These are phyloP conservation scores for Tiaroga cobitis DNA, from an alignment of 2,797 vertebrate species.

Conservation along the genomic window DNA sequence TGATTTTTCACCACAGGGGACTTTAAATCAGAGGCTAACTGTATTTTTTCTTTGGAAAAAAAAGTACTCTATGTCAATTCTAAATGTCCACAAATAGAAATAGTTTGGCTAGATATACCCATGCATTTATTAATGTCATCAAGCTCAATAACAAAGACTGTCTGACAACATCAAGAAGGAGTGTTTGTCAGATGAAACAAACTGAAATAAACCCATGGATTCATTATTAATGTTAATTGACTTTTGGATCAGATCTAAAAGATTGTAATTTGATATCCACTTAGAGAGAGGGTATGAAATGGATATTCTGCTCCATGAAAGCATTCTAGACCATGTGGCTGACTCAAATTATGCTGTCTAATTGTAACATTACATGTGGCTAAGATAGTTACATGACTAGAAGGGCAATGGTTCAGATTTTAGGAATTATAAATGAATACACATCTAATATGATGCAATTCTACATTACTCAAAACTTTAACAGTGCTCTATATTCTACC, in stretches of 20 bases:
- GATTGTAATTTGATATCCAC: slow-evolving; percentile 77
- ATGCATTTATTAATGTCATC: no score
- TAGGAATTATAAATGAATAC: not conserved
- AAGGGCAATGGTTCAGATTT: not conserved
- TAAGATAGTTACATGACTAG: slow-evolving; percentile 4
- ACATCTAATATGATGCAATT: not conserved
- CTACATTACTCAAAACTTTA: not conserved
- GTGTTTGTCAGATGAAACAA: slow-evolving; percentile 50
- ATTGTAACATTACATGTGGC: not conserved
- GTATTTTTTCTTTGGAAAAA: no score
- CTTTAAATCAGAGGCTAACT: no score
- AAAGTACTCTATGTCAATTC: no score
- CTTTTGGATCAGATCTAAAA: slow-evolving; percentile 75
- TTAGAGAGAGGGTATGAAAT: slow-evolving; percentile 46
- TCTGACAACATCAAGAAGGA: slow-evolving; percentile 19
- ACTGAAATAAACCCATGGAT: slow-evolving; percentile 68
- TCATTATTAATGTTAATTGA: slow-evolving; percentile 86
- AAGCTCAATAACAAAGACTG: not conserved
- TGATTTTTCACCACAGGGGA: no score
- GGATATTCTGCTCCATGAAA: slow-evolving; percentile 14
- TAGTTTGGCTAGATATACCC: no score
- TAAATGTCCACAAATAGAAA: no score
- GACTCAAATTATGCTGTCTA: slow-evolving; percentile 11
- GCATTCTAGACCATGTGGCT: slow-evolving; percentile 3
- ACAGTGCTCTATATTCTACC: no score